A percentile compares a stretch with the other conserved stretches of the same genome.
phyloP scores from a whole-genome alignment of 2,113 vertebrate species.

The Coptodon bakossiorum region DNA sequence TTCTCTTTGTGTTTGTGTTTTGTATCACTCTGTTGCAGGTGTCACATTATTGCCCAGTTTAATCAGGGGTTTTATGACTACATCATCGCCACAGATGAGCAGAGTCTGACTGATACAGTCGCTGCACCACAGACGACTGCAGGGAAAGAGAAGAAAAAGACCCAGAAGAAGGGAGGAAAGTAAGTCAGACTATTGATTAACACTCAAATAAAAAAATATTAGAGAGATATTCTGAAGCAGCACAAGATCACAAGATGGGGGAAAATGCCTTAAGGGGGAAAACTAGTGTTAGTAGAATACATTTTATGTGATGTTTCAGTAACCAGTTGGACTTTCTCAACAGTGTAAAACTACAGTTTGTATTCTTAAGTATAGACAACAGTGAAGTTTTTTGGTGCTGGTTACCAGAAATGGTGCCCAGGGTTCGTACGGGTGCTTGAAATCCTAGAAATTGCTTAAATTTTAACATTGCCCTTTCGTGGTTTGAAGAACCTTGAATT shows the following conservation, averaged over 20 bases:
- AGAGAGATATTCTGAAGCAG: neutral
- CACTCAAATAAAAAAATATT: neutral
- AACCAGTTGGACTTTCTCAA: neutral
- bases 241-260: neutral
- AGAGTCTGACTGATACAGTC: constrained; percentile 48
- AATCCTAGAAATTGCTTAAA: neutral
- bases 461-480: neutral
- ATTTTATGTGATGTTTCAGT: neutral
- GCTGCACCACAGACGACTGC: neutral
- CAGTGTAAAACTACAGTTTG: neutral
- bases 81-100: constrained; percentile 88
- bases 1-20: neutral
- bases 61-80: constrained; percentile 88
- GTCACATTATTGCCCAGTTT: constrained; percentile 91
- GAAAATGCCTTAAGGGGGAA: neutral
- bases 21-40: constrained; percentile 62
- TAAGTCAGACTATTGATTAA: constrained; percentile 18
- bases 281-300: neutral
- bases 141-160: constrained; percentile 53
- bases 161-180: constrained; percentile 42
- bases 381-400: neutral
- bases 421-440: neutral
- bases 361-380: neutral
- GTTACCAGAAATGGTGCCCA: neutral
- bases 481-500: neutral